These are phyloP conservation scores for Prionace glauca DNA, from an alignment of 2,797 vertebrate genomes.

Conservation along the genomic window DNA sequence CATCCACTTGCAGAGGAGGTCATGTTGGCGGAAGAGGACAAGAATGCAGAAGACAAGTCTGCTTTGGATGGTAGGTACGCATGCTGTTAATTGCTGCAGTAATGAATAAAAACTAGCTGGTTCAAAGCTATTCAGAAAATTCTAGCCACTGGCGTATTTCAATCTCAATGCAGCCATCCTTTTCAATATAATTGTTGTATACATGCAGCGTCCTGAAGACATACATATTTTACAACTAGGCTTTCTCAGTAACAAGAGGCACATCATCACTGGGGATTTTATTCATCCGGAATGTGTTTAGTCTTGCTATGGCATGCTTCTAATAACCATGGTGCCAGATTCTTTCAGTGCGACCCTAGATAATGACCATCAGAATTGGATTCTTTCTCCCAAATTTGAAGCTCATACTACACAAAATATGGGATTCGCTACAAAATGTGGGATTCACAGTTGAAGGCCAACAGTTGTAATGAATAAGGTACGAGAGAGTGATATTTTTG, in stretches of 20 bases:
- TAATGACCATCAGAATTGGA: neutral
- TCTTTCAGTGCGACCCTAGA: neutral
- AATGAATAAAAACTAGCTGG: neutral
- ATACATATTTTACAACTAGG: too few relatives aligned
- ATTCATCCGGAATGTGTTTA: neutral
- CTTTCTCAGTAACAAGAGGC: neutral
- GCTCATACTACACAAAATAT: neutral
- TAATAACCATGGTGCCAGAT: neutral
- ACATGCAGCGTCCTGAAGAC: neutral
- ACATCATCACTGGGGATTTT: neutral
- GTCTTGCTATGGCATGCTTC: neutral
- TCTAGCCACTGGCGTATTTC: neutral
- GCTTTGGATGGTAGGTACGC: constrained; percentile 77
- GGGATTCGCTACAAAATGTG: neutral
- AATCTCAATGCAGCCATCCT: neutral
- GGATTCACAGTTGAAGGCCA: neutral
- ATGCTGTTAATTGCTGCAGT: constrained; percentile 54
- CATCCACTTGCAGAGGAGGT: constrained; percentile 75
- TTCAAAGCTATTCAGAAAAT: neutral
- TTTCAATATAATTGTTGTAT: neutral
- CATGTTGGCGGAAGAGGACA: constrained; percentile 94
- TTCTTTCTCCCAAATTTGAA: neutral
- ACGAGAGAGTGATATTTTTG: neutral
- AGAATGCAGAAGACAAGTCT: constrained; percentile 84
- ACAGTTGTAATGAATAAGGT: neutral